These are phyloP conservation scores for Atethmia centrago DNA, from an alignment of 2,888 invertebrate species.

Conservation along the genomic window DNA sequence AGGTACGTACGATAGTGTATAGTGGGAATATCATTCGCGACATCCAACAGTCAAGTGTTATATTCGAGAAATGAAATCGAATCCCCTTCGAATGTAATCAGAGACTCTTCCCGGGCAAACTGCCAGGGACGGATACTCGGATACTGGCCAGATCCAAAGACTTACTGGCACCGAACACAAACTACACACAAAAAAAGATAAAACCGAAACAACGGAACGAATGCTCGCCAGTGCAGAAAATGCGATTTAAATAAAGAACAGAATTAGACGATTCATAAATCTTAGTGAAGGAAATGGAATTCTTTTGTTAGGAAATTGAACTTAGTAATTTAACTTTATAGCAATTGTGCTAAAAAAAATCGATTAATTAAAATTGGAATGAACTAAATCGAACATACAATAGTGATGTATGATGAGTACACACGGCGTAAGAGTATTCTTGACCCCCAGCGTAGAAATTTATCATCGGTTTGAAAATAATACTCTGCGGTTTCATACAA, in stretches of 20 bases:
- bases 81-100: conserved; percentile 72
- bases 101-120: conserved; percentile 65
- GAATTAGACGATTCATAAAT: conserved; percentile 29
- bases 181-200: conserved; percentile 46
- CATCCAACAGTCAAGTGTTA: conserved; percentile 59
- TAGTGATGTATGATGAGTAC: too few relatives aligned
- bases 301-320: conserved; percentile 11
- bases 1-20: conserved; percentile 16
- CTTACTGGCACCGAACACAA: conserved; percentile 64
- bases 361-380: background rate
- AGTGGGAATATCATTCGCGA: conserved; percentile 47
- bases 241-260: conserved; percentile 42
- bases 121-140: conserved; percentile 67
- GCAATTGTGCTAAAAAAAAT: background rate
- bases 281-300: conserved; percentile 22
- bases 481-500: too few relatives aligned
- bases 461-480: too few relatives aligned
- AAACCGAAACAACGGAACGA: conserved; percentile 51
- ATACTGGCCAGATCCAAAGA: conserved; percentile 63
- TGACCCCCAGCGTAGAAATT: too few relatives aligned
- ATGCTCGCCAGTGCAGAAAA: conserved; percentile 41
- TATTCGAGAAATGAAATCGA: conserved; percentile 69
- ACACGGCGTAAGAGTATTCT: too few relatives aligned
- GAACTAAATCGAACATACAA: background rate
- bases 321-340: background rate